Percentiles rank a stretch among this genome's conserved stretches.
These are phyloP conservation scores for Harpagoxenus sublaevis DNA, from an alignment of 2,888 invertebrate genomes.

Conservation along the genomic window DNA sequence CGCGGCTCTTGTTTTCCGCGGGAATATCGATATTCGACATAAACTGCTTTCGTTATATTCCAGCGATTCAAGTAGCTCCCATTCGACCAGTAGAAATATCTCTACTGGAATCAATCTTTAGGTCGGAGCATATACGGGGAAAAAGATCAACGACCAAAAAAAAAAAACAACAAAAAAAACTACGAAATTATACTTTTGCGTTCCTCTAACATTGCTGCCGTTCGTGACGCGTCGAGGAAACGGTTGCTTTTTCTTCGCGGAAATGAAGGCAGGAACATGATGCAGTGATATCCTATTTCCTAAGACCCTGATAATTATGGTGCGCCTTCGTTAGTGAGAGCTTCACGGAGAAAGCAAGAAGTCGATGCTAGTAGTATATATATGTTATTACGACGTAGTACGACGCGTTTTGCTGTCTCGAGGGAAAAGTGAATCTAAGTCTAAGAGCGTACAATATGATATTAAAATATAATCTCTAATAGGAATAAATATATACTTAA, in stretches of 20 bases:
- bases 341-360: slow-evolving; percentile 1
- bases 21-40: slow-evolving; percentile 11
- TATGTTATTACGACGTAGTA: background rate
- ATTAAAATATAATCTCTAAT: slow-evolving; percentile 40
- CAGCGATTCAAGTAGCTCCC: background rate
- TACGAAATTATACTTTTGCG: slow-evolving; percentile 17
- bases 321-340: slow-evolving; percentile 25
- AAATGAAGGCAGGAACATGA: slow-evolving; percentile 33
- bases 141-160: background rate
- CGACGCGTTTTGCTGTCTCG: slow-evolving; percentile 27
- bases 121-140: background rate
- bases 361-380: background rate
- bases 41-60: background rate
- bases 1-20: background rate
- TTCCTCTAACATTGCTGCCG: background rate
- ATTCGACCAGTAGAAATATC: background rate
- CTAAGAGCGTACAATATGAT: background rate
- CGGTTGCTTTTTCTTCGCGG: background rate
- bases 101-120: background rate
- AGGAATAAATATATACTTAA: slow-evolving; percentile 41
- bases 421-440: background rate
- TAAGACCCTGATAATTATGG: slow-evolving; percentile 54
- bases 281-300: slow-evolving; percentile 44
- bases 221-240: background rate
- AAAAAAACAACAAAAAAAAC: background rate